These are phyloP conservation scores for Drosophila mauritiana DNA, from an alignment of 1,140 invertebrate species.

Conservation along the genomic window DNA sequence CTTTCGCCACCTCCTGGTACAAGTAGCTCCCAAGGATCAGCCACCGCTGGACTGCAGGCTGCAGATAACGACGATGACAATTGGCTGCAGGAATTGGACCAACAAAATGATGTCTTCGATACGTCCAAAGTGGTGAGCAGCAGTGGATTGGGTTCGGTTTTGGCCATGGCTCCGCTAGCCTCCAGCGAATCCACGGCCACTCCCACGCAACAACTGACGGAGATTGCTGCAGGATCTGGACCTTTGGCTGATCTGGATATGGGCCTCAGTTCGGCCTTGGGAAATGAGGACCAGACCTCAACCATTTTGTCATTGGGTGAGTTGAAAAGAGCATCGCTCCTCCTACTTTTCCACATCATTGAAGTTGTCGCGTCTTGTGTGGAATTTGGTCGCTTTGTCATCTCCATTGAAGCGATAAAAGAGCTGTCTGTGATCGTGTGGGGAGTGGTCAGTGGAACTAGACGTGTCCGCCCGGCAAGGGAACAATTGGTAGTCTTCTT, in stretches of 20 bases:
- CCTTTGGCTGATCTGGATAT: constrained; percentile 32
- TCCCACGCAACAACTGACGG: constrained; percentile 69
- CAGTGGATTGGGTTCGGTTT: constrained; percentile 26
- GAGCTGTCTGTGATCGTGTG: constrained; percentile 37
- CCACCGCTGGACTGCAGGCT: constrained; percentile 43
- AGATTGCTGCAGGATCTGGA: constrained; percentile 25
- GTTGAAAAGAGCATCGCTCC: background rate
- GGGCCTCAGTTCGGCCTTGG: constrained; percentile 17
- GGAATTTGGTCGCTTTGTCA: constrained; percentile 33
- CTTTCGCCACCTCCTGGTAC: constrained; percentile 51
- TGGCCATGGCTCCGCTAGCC: constrained; percentile 71
- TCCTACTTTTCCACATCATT: constrained; percentile 5
- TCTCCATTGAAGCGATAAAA: constrained; percentile 30
- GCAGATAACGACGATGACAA: constrained; percentile 71
- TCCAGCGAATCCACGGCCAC: constrained; percentile 73
- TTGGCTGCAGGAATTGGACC: constrained; percentile 76
- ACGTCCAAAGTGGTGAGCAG: constrained; percentile 65
- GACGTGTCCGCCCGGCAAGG: constrained; percentile 20
- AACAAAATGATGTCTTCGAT: constrained; percentile 81
- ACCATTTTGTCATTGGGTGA: constrained; percentile 60
- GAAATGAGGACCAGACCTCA: constrained; percentile 21
- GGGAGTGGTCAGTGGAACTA: constrained; percentile 13
- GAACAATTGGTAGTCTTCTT: constrained; percentile 21
- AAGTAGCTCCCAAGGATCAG: constrained; percentile 37
- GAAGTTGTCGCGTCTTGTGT: constrained; percentile 16